Base-by-base conservation (phyloP, 2,113 vertebrate species). In the Laticauda colubrina region DNA sequence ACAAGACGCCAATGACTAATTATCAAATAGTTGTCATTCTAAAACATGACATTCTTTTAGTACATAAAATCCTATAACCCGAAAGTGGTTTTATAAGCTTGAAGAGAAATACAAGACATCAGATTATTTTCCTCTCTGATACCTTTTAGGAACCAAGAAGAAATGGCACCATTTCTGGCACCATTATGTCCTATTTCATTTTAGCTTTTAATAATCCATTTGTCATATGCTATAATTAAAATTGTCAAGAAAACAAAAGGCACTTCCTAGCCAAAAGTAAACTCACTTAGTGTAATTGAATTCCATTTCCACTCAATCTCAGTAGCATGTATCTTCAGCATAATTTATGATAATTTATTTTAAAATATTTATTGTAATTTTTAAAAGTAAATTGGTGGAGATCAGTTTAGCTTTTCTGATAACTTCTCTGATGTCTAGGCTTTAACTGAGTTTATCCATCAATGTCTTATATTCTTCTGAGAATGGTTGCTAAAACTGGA, bases 361-460 rank as follows among this genome's bases (percentile, higher is more conserved):
- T 92, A 88, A 97, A 97, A 96, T 97, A 95, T 95, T 96, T 96
- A 96, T 96, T 96, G 95, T 94, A 95, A 15, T 95, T 97, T 97
- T 97, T 94, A 96, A 96, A 98, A 94, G 95, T 96, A 96, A 90
- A 95, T 95, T 96, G 95, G 93, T 95, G 96, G 97, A 97, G 95
- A 97, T 97, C 89, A 88, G 87, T 96, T 92, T 92, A 97, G 91
- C 95, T 97, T 93, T 96, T 94, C 92, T 93, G 92, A 95, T 95
- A 95, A 96, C 95, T 97, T 97, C 95, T 96, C 91, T 96, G 97
- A 96, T 95, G 96, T 92, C 94, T 94, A 88, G 1, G 0, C 91
- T 97, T 97, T 98, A 97, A 97, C 97, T 97, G 96, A 97, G 95
- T 97, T 96, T 97, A 98, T 97, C 96, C 97, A 97, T 97, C 97